Percentiles rank a stretch among this genome's conserved stretches.
phyloP scores from a whole-genome alignment of 2,797 vertebrate species.

The Lepidocolaptes lacrymiger region DNA sequence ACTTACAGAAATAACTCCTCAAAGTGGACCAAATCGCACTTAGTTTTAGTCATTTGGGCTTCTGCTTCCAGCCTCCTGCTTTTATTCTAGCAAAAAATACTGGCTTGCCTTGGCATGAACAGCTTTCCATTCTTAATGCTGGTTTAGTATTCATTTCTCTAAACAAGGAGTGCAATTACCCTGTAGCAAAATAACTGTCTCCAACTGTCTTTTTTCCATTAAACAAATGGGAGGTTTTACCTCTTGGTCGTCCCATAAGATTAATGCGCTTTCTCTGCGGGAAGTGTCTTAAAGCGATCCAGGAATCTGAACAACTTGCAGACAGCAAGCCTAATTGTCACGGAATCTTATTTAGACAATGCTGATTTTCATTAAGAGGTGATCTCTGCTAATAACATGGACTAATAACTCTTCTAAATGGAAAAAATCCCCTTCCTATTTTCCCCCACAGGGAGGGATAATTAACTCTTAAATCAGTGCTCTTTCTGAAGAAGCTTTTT shows the following conservation, averaged over 20 bases:
- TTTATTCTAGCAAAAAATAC: conserved; percentile 23
- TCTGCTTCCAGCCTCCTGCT: background rate
- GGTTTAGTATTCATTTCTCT: conserved; percentile 26
- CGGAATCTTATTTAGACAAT: conserved; percentile 47
- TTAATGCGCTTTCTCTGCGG: conserved; percentile 60
- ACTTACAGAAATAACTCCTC: background rate
- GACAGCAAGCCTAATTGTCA: conserved; percentile 28
- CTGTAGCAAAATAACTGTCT: conserved; percentile 28
- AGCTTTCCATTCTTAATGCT: background rate
- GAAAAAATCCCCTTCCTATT: background rate
- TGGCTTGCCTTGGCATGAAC: fast-evolving
- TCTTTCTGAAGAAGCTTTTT: background rate
- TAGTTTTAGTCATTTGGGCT: conserved; percentile 6
- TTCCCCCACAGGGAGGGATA: background rate
- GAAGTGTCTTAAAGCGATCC: conserved; percentile 22
- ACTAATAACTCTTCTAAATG: conserved; percentile 42
- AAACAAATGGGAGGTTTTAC: conserved; percentile 48
- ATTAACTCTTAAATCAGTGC: conserved; percentile 44
- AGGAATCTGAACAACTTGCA: conserved; percentile 23
- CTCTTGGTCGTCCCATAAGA: conserved; percentile 39
- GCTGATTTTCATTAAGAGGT: conserved; percentile 50
- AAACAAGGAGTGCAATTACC: conserved; percentile 50
- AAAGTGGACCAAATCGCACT: background rate
- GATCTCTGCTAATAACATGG: conserved; percentile 38
- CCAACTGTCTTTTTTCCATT: conserved; percentile 57